These are phyloP conservation scores for Falco naumanni DNA, from an alignment of 2,797 vertebrate species.

Conservation along the genomic window DNA sequence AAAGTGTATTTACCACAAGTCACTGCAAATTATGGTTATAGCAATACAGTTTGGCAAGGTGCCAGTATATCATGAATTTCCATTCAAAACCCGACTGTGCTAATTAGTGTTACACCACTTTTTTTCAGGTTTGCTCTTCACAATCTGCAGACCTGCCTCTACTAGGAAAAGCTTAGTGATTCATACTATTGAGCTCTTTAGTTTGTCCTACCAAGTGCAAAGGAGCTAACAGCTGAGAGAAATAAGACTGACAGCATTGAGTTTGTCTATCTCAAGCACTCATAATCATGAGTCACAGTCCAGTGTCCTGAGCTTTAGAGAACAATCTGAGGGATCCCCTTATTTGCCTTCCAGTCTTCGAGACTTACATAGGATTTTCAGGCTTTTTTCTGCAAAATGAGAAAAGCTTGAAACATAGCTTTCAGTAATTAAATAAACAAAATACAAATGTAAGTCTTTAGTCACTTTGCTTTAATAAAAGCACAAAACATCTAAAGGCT, in stretches of 20 bases:
- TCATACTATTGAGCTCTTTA: not conserved
- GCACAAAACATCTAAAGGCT: not conserved
- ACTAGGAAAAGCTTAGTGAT: not conserved
- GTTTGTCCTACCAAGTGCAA: not conserved
- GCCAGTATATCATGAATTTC: not conserved
- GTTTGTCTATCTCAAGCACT: not conserved
- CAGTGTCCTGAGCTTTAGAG: not conserved
- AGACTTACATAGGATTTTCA: not conserved
- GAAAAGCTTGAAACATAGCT: not conserved
- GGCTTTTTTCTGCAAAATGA: not conserved
- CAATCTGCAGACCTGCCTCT: not conserved
- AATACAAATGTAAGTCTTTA: not conserved
- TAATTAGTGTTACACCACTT: not conserved
- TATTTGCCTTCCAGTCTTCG: not conserved
- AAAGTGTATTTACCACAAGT: not conserved
- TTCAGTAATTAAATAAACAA: not conserved
- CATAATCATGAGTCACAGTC: not conserved
- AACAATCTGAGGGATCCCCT: not conserved
- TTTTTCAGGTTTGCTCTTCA: not conserved
- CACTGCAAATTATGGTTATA: not conserved
- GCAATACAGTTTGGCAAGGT: not conserved
- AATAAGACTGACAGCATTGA: not conserved
- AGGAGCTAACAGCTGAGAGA: slow-evolving; percentile 8
- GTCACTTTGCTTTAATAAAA: not conserved
- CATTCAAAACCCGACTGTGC: not conserved